Evolutionary conservation across 2,113 vertebrate genomes (phyloP), one percentile per base, ranked within the genome.

Genomic region (Tonatia bakeri): DNA sequence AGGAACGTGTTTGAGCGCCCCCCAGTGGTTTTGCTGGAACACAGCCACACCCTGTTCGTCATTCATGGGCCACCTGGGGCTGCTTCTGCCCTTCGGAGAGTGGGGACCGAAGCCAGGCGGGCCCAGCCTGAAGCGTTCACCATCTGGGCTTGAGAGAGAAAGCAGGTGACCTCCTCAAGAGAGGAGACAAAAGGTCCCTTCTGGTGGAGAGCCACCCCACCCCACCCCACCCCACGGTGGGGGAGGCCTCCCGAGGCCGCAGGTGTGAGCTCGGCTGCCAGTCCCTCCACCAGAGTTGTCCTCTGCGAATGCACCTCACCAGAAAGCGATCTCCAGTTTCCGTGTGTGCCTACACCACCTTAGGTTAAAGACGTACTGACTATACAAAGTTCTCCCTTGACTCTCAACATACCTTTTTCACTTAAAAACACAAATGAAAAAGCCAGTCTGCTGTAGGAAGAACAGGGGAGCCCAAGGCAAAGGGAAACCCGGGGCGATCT

Each of bases 371-470:
- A n/a, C 43, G 7, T 11, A 85, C 28, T 50, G 38, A 36, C 33
- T 36, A 87, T 8, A 70, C 22, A 36, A 64, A 40, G 4, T 67
- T 54, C 72, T 50, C 38, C 65, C 28, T 79, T 93, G 70, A 38
- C 61, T 10, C n/a, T 36, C 45, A 77, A 87, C 43, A 52, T 6
- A 19, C 33, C 43, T 26, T 40, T 22, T 76, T 54, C 36, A 54
- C 52, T 47, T 26, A 65, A 31, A 50, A 70, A 76, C 20, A 28
- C 69, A 12, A 33, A 64, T 0, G 12, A 75, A n/a, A 84, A 56
- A 61, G 43, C 0, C 2, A 5, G 6, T 22, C 65, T 3, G 0
- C 12, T 1, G 20, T 26, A 31, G 7, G 4, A 38, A 79, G n/a
- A 59, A 43, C 17, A 36, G 24, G 47, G 7, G 17, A 43, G 28